Base-by-base conservation (phyloP, 1,140 invertebrate genomes). In the Drosophila bocki region DNA sequence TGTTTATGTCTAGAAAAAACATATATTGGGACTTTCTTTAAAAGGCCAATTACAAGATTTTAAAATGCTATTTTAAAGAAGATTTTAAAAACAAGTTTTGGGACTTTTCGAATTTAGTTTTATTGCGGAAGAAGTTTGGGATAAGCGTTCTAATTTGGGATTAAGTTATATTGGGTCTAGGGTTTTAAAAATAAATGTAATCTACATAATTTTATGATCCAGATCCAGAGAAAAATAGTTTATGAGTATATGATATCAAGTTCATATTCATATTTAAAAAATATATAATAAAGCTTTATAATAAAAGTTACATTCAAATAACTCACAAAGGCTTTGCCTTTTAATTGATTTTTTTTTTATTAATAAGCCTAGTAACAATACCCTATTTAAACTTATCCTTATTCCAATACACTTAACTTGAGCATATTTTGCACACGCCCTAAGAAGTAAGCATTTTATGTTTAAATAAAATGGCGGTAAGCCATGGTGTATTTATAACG, bases 1-100 rank as follows among this genome's bases (percentile, higher is more conserved):
- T 63, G 61, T 39, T 54, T 56, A 35, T 69, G 59, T 70, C 47
- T 44, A 33, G 19, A n/a, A 13, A 54, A 50, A 45, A 67, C 42
- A 37, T 50, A 62, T 42, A 53, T 54, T 39, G 19, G 62, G 5
- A 32, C 8, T 17, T n/a, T 45, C 22, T 53, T 39, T 41, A 41
- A 35, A 35, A 37, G 37, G 26, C 17, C 17, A 32, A 47, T 68
- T 62, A 63, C 26, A 51, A 8, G 60, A 26, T 15, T 51, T 12
- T 3, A 0, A 17, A 32, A 33, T 64, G 19, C 42, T 61, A 26
- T 35, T 33, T 22, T 58, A 17, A 29, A 13, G 4, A 3, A n/a
- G 7, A n/a, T 11, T 9, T 22, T 1, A 13, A 51, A 22, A 37
- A 54, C 33, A 54, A 6, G 7, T 12, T 17, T 13, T 17, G n/a